Evolutionary conservation across 2,888 invertebrate genomes (phyloP).

Genomic region (Tricholauxania praeusta): DNA sequence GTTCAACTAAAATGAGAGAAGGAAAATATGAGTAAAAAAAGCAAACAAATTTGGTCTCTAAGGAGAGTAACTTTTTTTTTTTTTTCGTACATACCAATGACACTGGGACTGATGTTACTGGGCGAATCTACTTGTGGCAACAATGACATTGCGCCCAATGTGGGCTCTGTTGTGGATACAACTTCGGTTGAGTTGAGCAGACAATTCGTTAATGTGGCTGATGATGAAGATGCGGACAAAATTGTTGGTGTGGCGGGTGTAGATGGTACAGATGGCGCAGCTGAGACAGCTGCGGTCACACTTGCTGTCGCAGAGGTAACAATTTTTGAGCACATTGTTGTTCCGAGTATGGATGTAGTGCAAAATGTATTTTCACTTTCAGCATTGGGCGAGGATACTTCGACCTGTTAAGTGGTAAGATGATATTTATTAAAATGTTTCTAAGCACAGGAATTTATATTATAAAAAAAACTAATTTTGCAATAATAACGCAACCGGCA

Average conservation of each 20-base stretch:
- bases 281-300: constrained; percentile 59
- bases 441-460: no score
- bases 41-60: background rate
- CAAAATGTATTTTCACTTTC: constrained; percentile 68
- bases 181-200: constrained; percentile 36
- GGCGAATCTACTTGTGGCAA: constrained; percentile 42
- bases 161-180: constrained; percentile 47
- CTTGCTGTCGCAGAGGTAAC: constrained; percentile 62
- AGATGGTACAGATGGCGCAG: constrained; percentile 36
- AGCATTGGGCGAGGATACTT: constrained; percentile 68
- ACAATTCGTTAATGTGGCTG: constrained; percentile 32
- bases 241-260: constrained; percentile 35
- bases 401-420: constrained; percentile 57
- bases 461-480: no score
- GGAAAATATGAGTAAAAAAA: background rate
- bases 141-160: constrained; percentile 44
- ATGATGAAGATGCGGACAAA: constrained; percentile 35
- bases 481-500: no score
- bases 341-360: constrained; percentile 67
- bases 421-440: background rate
- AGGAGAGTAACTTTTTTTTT: background rate
- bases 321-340: constrained; percentile 68
- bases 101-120: constrained; percentile 44
- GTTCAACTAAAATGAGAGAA: constrained; percentile 48
- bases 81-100: constrained; percentile 51